Evolutionary conservation across 2,797 vertebrate species (phyloP).

Genomic region (Cryptoprocta ferox): DNA sequence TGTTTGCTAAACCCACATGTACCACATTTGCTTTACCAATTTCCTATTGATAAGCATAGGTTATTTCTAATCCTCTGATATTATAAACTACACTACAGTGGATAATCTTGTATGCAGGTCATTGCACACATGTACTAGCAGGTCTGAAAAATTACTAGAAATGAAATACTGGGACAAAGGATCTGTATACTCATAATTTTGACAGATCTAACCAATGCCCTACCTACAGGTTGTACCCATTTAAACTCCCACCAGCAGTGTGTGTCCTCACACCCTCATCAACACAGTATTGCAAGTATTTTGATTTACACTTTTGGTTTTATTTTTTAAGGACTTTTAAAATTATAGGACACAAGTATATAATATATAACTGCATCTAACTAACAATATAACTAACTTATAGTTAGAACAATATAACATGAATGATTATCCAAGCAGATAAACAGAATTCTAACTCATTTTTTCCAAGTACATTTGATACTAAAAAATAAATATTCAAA

Average conservation of each 20-base stretch:
- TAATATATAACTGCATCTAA: neutral
- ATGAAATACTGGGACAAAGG: neutral
- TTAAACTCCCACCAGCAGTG: neutral
- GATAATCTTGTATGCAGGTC: neutral
- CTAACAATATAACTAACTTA: too few species aligned
- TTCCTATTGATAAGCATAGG: too few species aligned
- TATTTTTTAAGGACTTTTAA: neutral
- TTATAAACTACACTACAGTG: too few species aligned
- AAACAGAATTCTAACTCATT: neutral
- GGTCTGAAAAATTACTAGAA: neutral
- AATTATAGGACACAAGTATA: neutral
- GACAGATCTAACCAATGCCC: neutral
- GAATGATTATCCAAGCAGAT: too few species aligned
- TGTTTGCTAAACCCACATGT: too few species aligned
- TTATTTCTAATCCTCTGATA: too few species aligned
- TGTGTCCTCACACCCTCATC: neutral
- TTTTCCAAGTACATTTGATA: neutral
- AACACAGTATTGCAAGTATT: neutral
- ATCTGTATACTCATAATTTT: neutral
- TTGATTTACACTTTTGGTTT: neutral
- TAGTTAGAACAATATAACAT: neutral
- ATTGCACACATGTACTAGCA: neutral
- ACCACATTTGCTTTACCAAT: too few species aligned
- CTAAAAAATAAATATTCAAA: neutral
- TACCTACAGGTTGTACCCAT: neutral